phyloP scores from a whole-genome alignment of 2,113 vertebrate species.

The Calidris pygmaea region DNA sequence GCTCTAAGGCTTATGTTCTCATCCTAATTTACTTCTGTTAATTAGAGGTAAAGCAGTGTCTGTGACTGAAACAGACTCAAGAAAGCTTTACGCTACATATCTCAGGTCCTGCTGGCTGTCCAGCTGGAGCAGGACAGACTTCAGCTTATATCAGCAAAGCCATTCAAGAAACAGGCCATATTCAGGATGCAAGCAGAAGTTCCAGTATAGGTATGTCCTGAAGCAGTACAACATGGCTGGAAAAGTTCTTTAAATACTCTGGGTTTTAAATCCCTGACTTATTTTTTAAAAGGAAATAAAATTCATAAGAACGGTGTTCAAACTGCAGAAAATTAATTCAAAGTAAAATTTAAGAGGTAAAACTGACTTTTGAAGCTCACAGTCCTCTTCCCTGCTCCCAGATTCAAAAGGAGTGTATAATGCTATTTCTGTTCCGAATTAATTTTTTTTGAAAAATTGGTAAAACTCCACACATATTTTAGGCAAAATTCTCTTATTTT shows the following conservation, averaged over 20 bases:
- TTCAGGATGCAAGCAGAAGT: not conserved
- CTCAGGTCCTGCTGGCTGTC: not conserved
- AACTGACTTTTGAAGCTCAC: not conserved
- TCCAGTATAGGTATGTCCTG: not conserved
- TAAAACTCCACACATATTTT: not conserved
- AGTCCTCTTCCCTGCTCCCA: not conserved
- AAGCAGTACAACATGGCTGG: not conserved
- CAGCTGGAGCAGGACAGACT: not conserved
- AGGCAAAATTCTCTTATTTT: not conserved
- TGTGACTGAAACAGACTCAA: not conserved
- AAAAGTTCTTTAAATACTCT: not conserved
- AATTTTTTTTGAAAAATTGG: not conserved
- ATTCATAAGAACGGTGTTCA: not conserved
- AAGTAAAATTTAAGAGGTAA: not conserved
- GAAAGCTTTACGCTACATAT: not conserved
- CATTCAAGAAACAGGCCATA: not conserved
- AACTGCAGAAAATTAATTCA: not conserved
- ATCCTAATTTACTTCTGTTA: not conserved
- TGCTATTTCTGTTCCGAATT: not conserved
- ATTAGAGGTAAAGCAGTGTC: not conserved
- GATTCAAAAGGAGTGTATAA: not conserved
- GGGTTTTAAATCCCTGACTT: not conserved
- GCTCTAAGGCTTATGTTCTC: not conserved
- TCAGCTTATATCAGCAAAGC: not conserved
- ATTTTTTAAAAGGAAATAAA: not conserved